Conservation (phyloP, 1,140 invertebrate genomes). For the Pogonomyrmex californicus region DNA sequence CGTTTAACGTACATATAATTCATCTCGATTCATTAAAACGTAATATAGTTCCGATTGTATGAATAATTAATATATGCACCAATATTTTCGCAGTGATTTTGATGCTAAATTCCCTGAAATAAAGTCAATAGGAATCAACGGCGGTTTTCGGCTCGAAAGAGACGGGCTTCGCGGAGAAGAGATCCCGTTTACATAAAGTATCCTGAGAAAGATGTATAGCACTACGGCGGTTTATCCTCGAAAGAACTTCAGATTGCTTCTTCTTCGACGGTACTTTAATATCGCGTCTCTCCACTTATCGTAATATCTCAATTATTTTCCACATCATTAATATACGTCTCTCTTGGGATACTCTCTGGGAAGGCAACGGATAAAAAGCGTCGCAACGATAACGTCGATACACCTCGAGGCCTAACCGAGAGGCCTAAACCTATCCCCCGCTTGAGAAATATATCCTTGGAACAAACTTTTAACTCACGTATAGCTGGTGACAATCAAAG, state of each 20-base stretch:
- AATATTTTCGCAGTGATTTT: constrained; percentile 28
- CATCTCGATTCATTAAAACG: constrained; percentile 33
- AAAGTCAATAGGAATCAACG: background rate
- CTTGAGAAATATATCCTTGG: constrained; percentile 1
- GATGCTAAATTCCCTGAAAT: constrained; percentile 1
- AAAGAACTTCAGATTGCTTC: background rate
- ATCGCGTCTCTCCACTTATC: background rate
- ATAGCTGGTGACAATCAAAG: constrained; percentile 57
- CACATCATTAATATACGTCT: constrained; percentile 11
- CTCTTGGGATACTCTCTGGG: background rate
- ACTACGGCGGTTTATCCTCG: background rate
- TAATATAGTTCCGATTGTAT: constrained; percentile 29
- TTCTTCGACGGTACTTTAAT: constrained; percentile 10
- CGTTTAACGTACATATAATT: constrained; percentile 76
- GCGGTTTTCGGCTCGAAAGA: background rate
- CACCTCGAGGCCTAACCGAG: constrained; percentile 35
- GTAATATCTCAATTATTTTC: constrained; percentile 6
- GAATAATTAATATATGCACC: constrained; percentile 43
- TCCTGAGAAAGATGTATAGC: background rate
- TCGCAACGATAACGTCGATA: constrained; percentile 26
- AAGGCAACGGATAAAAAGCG: background rate
- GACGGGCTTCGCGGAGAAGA: background rate
- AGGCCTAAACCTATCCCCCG: constrained; percentile 37
- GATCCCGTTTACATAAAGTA: constrained; percentile 5
- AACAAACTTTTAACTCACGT: constrained; percentile 37